phyloP scores from a whole-genome alignment of 2,797 vertebrate species.

The Acanthiza pusilla region DNA sequence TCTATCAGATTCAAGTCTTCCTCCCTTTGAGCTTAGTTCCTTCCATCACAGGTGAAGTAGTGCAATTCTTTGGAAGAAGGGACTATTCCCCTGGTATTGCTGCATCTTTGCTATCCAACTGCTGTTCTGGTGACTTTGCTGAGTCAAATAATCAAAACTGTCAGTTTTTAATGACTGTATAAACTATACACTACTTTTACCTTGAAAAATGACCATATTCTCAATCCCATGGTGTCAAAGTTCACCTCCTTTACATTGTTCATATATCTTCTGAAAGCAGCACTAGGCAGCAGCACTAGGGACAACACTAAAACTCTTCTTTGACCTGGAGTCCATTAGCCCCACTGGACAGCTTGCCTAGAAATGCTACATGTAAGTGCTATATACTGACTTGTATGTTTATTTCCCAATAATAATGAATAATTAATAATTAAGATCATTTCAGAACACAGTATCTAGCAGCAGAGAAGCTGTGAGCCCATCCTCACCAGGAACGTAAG shows the following conservation, averaged over 20 bases:
- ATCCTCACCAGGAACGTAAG: accelerated
- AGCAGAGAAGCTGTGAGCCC: not conserved
- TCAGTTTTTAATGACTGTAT: not conserved
- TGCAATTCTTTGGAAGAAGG: not conserved
- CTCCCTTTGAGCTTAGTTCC: not conserved
- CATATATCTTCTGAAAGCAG: not conserved
- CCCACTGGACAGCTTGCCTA: not conserved
- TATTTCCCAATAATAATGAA: not conserved
- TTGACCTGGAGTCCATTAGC: not conserved
- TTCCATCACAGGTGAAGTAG: not conserved
- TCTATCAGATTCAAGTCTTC: not conserved
- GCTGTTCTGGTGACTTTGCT: not conserved
- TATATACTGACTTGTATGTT: not conserved
- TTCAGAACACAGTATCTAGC: not conserved
- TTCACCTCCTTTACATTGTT: not conserved
- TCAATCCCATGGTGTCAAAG: not conserved
- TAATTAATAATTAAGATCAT: not conserved
- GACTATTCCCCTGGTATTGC: not conserved
- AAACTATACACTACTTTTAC: not conserved
- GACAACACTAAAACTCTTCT: not conserved
- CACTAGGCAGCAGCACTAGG: not conserved
- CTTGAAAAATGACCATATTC: not conserved
- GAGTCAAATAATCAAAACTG: not conserved
- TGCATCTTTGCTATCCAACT: not conserved
- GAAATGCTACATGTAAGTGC: not conserved